These are phyloP conservation scores for Cyclopterus lumpus DNA, from an alignment of 2,797 vertebrate genomes.

Conservation along the genomic window DNA sequence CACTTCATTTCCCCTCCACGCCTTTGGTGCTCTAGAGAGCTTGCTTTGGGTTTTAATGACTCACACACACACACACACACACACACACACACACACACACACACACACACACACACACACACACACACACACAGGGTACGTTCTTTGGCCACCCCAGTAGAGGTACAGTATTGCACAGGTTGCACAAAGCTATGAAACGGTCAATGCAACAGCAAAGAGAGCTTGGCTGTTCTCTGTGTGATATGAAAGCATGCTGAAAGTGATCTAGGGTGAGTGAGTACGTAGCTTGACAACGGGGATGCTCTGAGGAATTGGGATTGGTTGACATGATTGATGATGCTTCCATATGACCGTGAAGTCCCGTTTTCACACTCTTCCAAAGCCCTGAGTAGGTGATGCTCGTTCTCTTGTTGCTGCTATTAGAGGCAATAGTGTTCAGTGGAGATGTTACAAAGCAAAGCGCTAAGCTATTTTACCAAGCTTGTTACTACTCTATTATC, in stretches of 20 bases:
- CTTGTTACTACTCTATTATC: no score
- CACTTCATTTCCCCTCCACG: slow-evolving; percentile 38
- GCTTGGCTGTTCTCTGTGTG: slow-evolving; percentile 7
- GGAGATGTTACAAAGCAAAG: background rate
- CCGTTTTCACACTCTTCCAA: background rate
- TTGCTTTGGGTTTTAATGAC: slow-evolving; percentile 43
- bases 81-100: slow-evolving; percentile 1
- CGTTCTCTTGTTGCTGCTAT: background rate
- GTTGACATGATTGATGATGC: slow-evolving; percentile 4
- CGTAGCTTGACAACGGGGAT: background rate
- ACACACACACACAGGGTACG: background rate
- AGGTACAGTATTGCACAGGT: slow-evolving; percentile 40
- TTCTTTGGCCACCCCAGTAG: slow-evolving; percentile 55
- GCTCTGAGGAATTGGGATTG: background rate
- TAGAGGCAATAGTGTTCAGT: background rate
- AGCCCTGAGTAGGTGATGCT: background rate
- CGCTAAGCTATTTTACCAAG: no score
- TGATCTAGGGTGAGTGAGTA: background rate
- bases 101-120: no score
- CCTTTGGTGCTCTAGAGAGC: slow-evolving; percentile 41
- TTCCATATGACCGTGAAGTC: background rate
- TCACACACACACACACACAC: slow-evolving; percentile 17
- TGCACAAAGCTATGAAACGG: slow-evolving; percentile 37
- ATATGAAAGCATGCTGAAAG: slow-evolving; percentile 35
- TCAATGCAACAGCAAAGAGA: slow-evolving; percentile 50